Evolutionary conservation across 1,140 invertebrate genomes (phyloP).

Genomic region (Sitophilus oryzae): DNA sequence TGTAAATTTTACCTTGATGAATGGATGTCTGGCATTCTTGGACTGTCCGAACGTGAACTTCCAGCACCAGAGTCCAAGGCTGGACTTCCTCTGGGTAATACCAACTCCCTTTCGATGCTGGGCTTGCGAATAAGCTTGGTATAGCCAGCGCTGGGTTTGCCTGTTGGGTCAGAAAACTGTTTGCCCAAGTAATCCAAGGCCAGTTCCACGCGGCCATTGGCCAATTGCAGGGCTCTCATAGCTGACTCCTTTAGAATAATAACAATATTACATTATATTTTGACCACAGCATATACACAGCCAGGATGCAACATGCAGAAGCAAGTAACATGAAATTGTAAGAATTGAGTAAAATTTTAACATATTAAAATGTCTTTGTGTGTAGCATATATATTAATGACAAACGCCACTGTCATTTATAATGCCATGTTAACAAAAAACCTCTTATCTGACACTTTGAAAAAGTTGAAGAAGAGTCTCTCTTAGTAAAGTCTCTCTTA

Average conservation of each 20-base stretch:
- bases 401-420: no score
- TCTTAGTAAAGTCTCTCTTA: no score
- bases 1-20: conserved; percentile 27
- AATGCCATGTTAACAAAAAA: no score
- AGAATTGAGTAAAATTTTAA: no score
- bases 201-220: conserved; percentile 61
- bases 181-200: conserved; percentile 65
- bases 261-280: neutral
- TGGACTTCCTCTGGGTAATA: conserved; percentile 73
- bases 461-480: no score
- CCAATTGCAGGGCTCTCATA: conserved; percentile 59
- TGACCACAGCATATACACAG: no score
- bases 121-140: conserved; percentile 79
- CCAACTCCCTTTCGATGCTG: conserved; percentile 73
- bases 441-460: no score
- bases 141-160: conserved; percentile 48
- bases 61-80: conserved; percentile 80
- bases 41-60: conserved; percentile 83
- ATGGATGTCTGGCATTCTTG: conserved; percentile 53
- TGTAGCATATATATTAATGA: no score
- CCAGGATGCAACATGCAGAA: no score
- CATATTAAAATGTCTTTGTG: no score
- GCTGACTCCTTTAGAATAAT: conserved; percentile 56
- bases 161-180: conserved; percentile 48
- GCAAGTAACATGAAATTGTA: no score